Evolutionary conservation across 2,797 vertebrate species (phyloP).

Genomic region (Amazona finschi): DNA sequence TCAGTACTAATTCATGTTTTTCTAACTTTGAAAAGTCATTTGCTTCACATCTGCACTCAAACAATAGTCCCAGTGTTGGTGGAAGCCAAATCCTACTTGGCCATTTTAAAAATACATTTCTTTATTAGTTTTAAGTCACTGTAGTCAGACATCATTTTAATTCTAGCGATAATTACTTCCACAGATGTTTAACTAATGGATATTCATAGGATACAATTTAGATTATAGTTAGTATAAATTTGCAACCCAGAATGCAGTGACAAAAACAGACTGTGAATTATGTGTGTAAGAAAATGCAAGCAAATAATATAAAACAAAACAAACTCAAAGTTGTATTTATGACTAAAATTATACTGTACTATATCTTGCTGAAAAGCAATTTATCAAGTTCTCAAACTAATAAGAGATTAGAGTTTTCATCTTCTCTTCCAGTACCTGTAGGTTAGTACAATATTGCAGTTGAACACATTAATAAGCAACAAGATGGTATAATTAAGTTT

Average conservation of each 20-base stretch:
- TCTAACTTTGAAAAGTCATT: neutral
- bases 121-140: neutral
- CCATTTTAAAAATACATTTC: neutral
- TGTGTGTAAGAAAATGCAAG: neutral
- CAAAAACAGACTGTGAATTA: neutral
- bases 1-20: neutral
- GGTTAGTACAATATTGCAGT: accelerated
- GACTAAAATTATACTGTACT: neutral
- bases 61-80: neutral
- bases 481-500: neutral
- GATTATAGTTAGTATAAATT: neutral
- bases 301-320: neutral
- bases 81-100: neutral
- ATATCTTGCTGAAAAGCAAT: neutral
- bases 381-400: neutral
- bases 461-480: neutral
- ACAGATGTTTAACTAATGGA: neutral
- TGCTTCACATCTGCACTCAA: neutral
- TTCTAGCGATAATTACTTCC: neutral
- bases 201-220: neutral
- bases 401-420: neutral
- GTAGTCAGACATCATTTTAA: neutral
- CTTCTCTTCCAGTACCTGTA: neutral
- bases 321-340: neutral
- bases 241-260: neutral